These are phyloP conservation scores for Sebastes trivittatus DNA, from an alignment of 2,797 vertebrate species.

Conservation along the genomic window DNA sequence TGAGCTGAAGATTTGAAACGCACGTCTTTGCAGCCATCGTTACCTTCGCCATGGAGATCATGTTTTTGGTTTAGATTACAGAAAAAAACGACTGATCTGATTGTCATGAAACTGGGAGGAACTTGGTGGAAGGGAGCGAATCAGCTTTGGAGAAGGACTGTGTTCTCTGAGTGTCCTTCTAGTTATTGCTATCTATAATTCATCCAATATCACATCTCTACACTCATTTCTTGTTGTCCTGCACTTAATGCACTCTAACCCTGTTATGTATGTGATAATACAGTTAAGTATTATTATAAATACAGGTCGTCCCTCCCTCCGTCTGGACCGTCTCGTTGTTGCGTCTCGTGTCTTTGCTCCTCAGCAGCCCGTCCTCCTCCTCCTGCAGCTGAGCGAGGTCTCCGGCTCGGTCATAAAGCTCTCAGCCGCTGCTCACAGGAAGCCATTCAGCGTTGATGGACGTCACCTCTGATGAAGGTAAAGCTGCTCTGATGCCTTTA, in stretches of 20 bases:
- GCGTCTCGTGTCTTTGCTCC: not conserved
- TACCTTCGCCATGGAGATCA: not conserved
- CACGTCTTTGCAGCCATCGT: not conserved
- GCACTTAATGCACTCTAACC: not conserved
- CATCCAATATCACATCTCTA: not conserved
- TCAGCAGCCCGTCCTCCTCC: not conserved
- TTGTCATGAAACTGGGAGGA: not conserved
- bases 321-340: not conserved
- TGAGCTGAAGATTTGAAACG: not conserved
- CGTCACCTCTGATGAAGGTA: constrained; percentile 46
- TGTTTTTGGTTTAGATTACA: not conserved
- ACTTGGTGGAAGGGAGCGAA: not conserved
- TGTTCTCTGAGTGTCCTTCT: not conserved
- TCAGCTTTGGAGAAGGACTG: not conserved
- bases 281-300: not conserved
- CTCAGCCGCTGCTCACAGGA: constrained; percentile 33
- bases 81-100: not conserved
- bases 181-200: not conserved
- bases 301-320: not conserved
- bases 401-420: constrained; percentile 41
- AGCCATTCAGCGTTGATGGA: constrained; percentile 56
- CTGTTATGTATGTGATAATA: not conserved
- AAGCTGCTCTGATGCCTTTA: constrained; percentile 31
- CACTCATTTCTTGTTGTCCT: not conserved
- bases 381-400: constrained; percentile 9